Evolutionary conservation across 2,888 invertebrate species (phyloP).

Genomic region (Plebejus argus): DNA sequence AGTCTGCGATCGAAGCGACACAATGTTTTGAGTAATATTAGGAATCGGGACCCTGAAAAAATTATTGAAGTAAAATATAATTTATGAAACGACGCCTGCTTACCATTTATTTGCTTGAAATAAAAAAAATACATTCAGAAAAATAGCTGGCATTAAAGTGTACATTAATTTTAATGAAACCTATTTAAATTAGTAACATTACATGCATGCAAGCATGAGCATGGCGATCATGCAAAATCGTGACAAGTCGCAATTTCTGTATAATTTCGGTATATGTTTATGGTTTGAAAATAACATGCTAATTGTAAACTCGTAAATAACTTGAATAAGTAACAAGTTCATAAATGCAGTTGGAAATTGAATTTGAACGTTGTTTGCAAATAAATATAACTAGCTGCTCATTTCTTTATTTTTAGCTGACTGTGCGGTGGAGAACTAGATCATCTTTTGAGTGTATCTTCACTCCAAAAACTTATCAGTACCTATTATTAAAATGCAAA

Average conservation of each 20-base stretch:
- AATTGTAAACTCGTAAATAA: constrained; percentile 16
- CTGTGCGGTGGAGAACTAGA: neutral
- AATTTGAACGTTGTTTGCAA: neutral
- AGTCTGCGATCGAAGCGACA: too few relatives aligned
- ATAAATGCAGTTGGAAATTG: constrained; percentile 11
- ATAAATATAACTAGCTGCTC: neutral
- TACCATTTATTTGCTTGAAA: neutral
- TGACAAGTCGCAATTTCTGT: constrained; percentile 39
- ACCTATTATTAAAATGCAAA: too few relatives aligned
- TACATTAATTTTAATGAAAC: constrained; percentile 2
- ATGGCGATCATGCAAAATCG: constrained; percentile 31
- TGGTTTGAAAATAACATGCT: constrained; percentile 27
- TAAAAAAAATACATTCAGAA: neutral
- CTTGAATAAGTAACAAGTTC: neutral
- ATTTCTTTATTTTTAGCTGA: neutral
- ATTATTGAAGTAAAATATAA: neutral
- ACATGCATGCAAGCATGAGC: constrained; percentile 14
- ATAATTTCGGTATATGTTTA: constrained; percentile 28
- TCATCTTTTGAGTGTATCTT: too few relatives aligned
- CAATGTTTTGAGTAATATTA: too few relatives aligned
- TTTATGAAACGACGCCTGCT: neutral
- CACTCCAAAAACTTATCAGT: too few relatives aligned
- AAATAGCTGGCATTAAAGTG: neutral
- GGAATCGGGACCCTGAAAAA: neutral
- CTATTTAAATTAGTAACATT: constrained; percentile 12